phyloP scores from a whole-genome alignment of 2,888 invertebrate genomes.

The Metellina segmentata region DNA sequence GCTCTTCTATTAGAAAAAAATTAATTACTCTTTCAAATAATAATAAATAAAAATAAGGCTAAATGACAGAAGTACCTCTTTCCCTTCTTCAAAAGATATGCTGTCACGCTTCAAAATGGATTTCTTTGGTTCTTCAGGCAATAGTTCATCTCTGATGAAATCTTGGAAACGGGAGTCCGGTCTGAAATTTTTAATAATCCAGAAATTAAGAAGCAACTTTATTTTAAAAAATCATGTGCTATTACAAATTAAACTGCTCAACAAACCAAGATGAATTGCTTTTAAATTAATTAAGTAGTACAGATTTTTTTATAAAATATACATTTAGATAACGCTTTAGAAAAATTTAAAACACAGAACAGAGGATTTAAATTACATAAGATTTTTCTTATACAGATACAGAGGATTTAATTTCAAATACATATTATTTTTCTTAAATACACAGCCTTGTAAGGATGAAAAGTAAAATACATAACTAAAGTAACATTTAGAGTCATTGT shows the following conservation, averaged over 20 bases:
- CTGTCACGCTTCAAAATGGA: conserved; percentile 92
- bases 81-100: conserved; percentile 89
- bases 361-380: neutral
- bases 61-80: conserved; percentile 76
- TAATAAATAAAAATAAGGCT: neutral
- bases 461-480: too few species aligned
- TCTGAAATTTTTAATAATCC: conserved; percentile 78
- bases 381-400: too few species aligned
- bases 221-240: neutral
- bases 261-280: neutral
- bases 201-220: neutral
- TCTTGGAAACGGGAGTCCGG: conserved; percentile 88
- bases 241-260: neutral
- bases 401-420: too few species aligned
- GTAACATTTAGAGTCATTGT: too few species aligned
- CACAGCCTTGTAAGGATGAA: too few species aligned
- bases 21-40: conserved; percentile 5
- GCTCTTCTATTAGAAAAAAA: conserved; percentile 75
- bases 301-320: neutral
- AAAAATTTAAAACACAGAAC: neutral
- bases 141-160: conserved; percentile 85
- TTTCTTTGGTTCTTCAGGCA: conserved; percentile 86
- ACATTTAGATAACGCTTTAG: neutral
- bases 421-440: too few species aligned
- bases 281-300: neutral